Base-by-base conservation (phyloP, 1,140 invertebrate genomes). In the Episyrphus balteatus region DNA sequence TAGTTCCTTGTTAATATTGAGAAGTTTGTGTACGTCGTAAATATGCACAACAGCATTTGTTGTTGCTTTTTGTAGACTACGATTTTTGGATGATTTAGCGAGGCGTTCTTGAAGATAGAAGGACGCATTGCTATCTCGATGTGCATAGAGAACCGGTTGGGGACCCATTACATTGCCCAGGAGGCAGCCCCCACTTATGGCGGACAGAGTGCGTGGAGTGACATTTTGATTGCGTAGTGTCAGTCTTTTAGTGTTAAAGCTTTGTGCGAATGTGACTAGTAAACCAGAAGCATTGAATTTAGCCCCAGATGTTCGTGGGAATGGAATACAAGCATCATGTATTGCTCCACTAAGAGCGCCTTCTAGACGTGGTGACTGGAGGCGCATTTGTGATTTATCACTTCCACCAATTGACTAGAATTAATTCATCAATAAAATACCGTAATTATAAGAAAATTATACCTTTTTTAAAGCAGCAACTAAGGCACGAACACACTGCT, bases 221-320 rank as follows among this genome's bases (percentile, higher is more conserved):
- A 54, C 44, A 3, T 61, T 48, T 50, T 67, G 63, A 31, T 65
- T 55, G 1, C 62, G 54, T 13, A 68, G 43, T 1, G 57, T 65
- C 17, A 84, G 67, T 53, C 85, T 75, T 53, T 84, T 80, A 2
- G 83, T 72, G 55, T 84, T 84, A 11, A 81, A 74, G 1, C 85
- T 83, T 48, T 90, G 77, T 39, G 85, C 85, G 68, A 95, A 96
- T 49, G 86, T 88, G 9, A 91, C 86, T 21, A 92, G 70, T 19
- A 83, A 78, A 54, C 85, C 86, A 26, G 85, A 86, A 34, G 84
- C 84, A 70, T 88, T 93, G 75, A 96, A 98, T 61, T 86, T 84
- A 1, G 89, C 92, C 5, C 92, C 92, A 12, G 88, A 94, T 1
- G 92, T 96, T 46, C 90, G 74, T 1, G 92, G 92, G 72, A 94